Conservation (phyloP, 2,888 invertebrate species). For the Ophion costatus region DNA sequence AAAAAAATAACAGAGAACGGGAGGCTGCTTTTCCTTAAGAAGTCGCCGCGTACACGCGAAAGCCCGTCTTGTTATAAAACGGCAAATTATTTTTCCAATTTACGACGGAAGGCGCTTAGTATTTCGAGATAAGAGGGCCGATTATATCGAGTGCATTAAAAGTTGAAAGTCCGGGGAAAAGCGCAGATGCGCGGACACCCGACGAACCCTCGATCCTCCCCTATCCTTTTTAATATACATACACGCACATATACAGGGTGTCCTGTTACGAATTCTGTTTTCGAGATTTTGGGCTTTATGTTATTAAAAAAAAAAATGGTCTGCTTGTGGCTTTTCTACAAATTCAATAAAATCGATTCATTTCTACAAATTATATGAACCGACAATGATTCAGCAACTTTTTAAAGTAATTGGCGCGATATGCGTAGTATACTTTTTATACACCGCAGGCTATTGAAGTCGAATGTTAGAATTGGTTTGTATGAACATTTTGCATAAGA, state of each 20-base stretch:
- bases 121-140: slow-evolving; percentile 78
- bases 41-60: slow-evolving; percentile 19
- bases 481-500: no score
- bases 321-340: no score
- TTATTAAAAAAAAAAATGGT: no score
- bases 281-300: no score
- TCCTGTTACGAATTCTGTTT: no score
- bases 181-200: slow-evolving; percentile 49
- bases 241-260: neutral
- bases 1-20: neutral
- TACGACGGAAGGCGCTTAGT: slow-evolving; percentile 72
- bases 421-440: no score
- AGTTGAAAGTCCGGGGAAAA: slow-evolving; percentile 75
- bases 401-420: no score
- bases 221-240: slow-evolving; percentile 8
- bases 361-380: no score
- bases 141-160: slow-evolving; percentile 79
- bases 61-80: slow-evolving; percentile 67
- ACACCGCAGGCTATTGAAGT: no score
- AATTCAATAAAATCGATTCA: no score
- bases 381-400: no score
- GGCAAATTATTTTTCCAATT: slow-evolving; percentile 79
- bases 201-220: slow-evolving; percentile 26
- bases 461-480: no score
- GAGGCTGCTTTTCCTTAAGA: slow-evolving; percentile 16